phyloP scores from a whole-genome alignment of 2,113 vertebrate genomes.

The Nycticorax nycticorax region DNA sequence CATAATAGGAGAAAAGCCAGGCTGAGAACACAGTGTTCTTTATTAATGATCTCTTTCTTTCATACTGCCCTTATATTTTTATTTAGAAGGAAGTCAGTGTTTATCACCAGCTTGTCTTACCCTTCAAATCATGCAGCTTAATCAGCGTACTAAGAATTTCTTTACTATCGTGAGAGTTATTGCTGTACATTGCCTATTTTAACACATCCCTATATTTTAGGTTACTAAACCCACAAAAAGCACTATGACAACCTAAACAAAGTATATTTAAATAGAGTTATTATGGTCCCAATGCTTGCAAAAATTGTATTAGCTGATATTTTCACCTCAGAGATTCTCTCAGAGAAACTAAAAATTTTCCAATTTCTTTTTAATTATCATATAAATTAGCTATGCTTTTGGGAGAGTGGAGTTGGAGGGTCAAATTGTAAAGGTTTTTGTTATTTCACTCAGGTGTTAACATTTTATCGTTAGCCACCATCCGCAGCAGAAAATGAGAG shows the following conservation, averaged over 20 bases:
- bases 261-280: neutral
- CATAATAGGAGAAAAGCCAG: neutral
- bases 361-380: constrained; percentile 29
- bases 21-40: neutral
- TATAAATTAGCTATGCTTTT: constrained; percentile 5
- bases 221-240: neutral
- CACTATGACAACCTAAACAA: neutral
- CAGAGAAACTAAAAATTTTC: neutral
- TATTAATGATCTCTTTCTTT: neutral
- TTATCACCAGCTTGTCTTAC: neutral
- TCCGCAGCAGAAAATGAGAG: neutral
- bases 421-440: constrained; percentile 1
- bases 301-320: neutral
- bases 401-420: neutral
- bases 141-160: neutral
- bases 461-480: neutral
- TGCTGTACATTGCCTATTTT: neutral
- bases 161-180: neutral
- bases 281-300: neutral
- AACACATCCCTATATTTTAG: neutral
- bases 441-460: neutral
- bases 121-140: neutral
- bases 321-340: neutral
- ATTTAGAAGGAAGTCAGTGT: neutral
- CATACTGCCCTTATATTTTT: neutral